Evolutionary conservation across 1,140 invertebrate species (phyloP).

Genomic region (Liolophura sinensis): DNA sequence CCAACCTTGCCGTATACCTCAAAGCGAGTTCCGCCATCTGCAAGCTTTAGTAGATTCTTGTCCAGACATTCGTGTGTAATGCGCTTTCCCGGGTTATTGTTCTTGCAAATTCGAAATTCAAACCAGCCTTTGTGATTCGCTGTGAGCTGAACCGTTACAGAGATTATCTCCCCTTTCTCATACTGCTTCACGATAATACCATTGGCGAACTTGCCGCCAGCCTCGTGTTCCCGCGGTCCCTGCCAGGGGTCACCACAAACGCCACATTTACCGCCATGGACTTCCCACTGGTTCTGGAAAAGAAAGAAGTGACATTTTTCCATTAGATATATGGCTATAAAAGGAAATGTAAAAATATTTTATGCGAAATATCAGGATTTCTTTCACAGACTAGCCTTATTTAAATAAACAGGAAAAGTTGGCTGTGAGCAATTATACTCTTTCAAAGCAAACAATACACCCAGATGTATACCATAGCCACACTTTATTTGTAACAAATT

Average conservation of each 20-base stretch:
- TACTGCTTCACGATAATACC: conserved; percentile 56
- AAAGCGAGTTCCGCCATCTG: conserved; percentile 55
- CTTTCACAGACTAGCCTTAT: too few relatives aligned
- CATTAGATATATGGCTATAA: too few relatives aligned
- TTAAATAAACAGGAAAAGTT: too few relatives aligned
- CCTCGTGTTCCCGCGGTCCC: conserved; percentile 53
- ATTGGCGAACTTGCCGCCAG: conserved; percentile 55
- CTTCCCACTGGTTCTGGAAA: conserved; percentile 41
- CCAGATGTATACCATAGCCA: too few relatives aligned
- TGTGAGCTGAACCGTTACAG: conserved; percentile 36
- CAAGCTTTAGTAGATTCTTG: conserved; percentile 58
- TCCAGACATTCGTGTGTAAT: conserved; percentile 66
- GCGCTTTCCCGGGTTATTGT: conserved; percentile 28
- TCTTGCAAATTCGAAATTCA: conserved; percentile 30
- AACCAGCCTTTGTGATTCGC: conserved; percentile 43
- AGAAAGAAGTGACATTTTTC: background rate
- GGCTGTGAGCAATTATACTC: too few relatives aligned
- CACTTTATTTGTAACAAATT: too few relatives aligned
- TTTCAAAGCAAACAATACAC: too few relatives aligned
- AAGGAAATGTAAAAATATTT: too few relatives aligned
- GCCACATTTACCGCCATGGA: conserved; percentile 59
- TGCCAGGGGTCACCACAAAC: conserved; percentile 49
- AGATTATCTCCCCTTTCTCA: conserved; percentile 38
- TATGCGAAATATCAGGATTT: too few relatives aligned
- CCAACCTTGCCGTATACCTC: background rate